Evolutionary conservation across 1,140 invertebrate species (phyloP).

Genomic region (Scaptomyza montana): DNA sequence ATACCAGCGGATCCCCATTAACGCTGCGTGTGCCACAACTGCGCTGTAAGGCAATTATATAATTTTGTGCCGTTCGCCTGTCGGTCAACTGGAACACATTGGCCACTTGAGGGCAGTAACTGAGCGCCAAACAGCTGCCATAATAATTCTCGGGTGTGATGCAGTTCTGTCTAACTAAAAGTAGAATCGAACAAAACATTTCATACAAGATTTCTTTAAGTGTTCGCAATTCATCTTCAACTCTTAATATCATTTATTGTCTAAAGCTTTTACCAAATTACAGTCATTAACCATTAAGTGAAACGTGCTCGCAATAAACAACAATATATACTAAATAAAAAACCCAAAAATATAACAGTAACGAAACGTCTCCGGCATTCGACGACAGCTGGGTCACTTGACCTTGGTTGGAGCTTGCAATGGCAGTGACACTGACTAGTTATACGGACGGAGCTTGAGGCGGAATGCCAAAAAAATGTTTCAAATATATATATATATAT

Average conservation of each 20-base stretch:
- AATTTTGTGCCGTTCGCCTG: constrained; percentile 57
- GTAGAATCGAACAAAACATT: neutral
- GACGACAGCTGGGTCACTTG: constrained; percentile 35
- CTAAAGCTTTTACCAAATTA: constrained; percentile 1
- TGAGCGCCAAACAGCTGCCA: constrained; percentile 69
- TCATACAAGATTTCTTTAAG: too few relatives aligned
- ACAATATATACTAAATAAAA: constrained; percentile 2
- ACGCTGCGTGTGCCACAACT: constrained; percentile 70
- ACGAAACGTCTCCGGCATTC: constrained; percentile 51
- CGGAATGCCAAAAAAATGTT: constrained; percentile 45
- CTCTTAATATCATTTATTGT: neutral
- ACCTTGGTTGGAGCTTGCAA: constrained; percentile 60
- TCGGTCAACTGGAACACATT: constrained; percentile 62
- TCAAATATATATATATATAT: constrained; percentile 34
- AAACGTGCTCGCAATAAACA: constrained; percentile 28
- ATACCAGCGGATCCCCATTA: constrained; percentile 76
- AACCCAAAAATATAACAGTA: constrained; percentile 25
- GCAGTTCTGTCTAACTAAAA: constrained; percentile 66
- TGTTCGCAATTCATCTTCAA: neutral
- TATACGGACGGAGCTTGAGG: constrained; percentile 54
- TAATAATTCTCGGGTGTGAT: constrained; percentile 76
- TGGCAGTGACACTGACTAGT: constrained; percentile 66
- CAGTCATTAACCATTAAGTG: constrained; percentile 16
- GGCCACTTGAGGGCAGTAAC: constrained; percentile 69
- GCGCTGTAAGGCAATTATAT: constrained; percentile 68